Evolutionary conservation across 1,140 invertebrate species (phyloP), one percentile per base, ranked within the genome.

Genomic region (Trigoniulus corallinus): DNA sequence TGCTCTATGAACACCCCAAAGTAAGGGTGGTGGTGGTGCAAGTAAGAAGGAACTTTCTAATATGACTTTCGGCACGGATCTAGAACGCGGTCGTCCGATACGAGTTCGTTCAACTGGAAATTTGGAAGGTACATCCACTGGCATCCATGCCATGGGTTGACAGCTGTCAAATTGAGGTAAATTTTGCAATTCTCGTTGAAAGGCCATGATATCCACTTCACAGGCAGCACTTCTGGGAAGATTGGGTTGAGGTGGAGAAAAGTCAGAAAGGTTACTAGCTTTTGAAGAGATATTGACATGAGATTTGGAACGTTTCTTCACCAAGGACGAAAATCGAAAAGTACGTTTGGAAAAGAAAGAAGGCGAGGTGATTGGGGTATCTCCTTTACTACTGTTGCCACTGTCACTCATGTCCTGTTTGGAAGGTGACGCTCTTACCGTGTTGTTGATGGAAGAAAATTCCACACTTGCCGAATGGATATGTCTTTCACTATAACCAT

Each of bases 101-200:
- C 42, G n/a, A 2, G 48, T 25, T 3, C 25, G n/a, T 7, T 20
- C 4, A 10, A 34, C 37, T 12, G 15, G 10, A 10, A 4, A 4
- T 1, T 62, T 61, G n/a, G n/a, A n/a, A 2, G 61, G 57, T 13
- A 60, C 55, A 21, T 58, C 57, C 0, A 57, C 53, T 2, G 54
- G 54, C 15, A 50, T 54, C 7, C 7, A 44, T 12, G 18, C 4
- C 4, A 24, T 4, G 4, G 42, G 18, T 12, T 7, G 4, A 20
- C 12, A 24, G 37, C 56, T 56, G 26, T 62, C 56, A 53, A 70
- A 69, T 47, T 69, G 66, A 0, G 72, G 72, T 47, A 74, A 58
- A 54, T 74, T 74, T 56, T 73, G 72, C 2, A 74, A 60, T 48
- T 72, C 68, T 47, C 68, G 62, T 57, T 74, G 72, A 54, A 74